Evolutionary conservation across 2,888 invertebrate species (phyloP), one percentile per base, ranked within the genome.

Genomic region (Mythimna lalbum): DNA sequence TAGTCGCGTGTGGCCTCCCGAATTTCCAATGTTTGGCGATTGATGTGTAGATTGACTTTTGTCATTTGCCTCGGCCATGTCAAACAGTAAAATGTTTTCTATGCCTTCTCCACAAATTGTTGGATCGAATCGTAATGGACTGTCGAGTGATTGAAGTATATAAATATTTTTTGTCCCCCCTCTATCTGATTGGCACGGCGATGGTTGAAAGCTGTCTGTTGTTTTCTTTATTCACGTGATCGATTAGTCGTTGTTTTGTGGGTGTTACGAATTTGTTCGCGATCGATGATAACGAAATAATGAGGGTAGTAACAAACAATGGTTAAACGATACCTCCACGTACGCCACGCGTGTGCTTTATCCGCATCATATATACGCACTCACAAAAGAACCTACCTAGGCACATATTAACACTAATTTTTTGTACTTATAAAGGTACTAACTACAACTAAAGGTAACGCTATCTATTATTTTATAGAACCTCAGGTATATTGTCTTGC

Each of bases 41-140:
- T 95, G 95, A 94, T 95, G 95, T 95, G 93, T 95, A 95, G 95
- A 96, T 96, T 95, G 95, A 95, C 95, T 95, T 95, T 95, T 95
- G 95, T 95, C 96, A 96, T 96, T 95, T 95, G 91, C 94, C 89
- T 93, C 92, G 93, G 89, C 93, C 93, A 94, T 93, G 95, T 95
- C 95, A 94, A 95, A 95, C 89, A 94, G 91, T 94, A 91, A 93
- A 95, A 95, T 94, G 93, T 94, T 95, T 95, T 93, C 90, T 92
- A 91, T 93, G 89, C 91, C 91, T 91, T 92, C 90, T 91, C 91
- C 90, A 92, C 92, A 93, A 95, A 93, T 94, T 92, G 92, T 92
- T 90, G 91, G 91, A 82, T 85, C 88, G 88, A 87, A 88, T 86
- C 86, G 90, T 95, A 96, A 96, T 95, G 95, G 95, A 93, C 94